A percentile compares a stretch with the other conserved stretches of the same genome.
These are phyloP conservation scores for Epizoanthus illoricatus DNA, from an alignment of 92 coral and sea anemone genomes.

Conservation along the genomic window DNA sequence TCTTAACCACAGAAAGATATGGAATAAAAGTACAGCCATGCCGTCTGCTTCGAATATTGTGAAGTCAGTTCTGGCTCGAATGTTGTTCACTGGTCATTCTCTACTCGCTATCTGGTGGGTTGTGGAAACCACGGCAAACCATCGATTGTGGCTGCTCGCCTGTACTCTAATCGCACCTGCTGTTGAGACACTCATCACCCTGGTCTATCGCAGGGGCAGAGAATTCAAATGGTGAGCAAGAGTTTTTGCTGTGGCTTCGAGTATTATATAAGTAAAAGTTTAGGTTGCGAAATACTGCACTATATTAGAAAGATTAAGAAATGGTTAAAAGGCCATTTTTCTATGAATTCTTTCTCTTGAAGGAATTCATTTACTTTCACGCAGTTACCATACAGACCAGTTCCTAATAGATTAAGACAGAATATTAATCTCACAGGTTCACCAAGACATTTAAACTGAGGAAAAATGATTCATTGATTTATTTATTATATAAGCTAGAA, in stretches of 20 bases:
- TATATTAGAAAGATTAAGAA: too few relatives aligned
- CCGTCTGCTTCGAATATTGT: slow-evolving; percentile 63
- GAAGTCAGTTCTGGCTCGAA: slow-evolving; percentile 79
- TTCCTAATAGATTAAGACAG: too few relatives aligned
- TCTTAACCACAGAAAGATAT: too few relatives aligned
- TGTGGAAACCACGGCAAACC: slow-evolving; percentile 58
- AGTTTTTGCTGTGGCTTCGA: background rate
- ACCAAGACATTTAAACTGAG: too few relatives aligned
- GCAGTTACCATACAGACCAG: background rate
- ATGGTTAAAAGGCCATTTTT: too few relatives aligned
- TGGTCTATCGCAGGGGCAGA: slow-evolving; percentile 75
- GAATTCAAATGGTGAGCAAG: slow-evolving; percentile 87
- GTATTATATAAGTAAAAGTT: too few relatives aligned
- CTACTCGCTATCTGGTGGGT: slow-evolving; percentile 86
- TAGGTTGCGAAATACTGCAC: too few relatives aligned
- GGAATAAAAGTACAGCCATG: slow-evolving; percentile 23
- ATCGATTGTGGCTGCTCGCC: slow-evolving; percentile 69
- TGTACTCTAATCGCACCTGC: slow-evolving; percentile 68
- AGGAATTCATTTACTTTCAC: background rate
- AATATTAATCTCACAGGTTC: too few relatives aligned
- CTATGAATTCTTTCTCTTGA: background rate
- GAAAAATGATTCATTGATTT: too few relatives aligned
- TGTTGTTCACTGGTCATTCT: slow-evolving; percentile 77
- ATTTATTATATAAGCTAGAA: too few relatives aligned
- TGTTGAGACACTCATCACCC: slow-evolving; percentile 71